Evolutionary conservation across 2,113 vertebrate species (phyloP).

Genomic region (Neofelis nebulosa): DNA sequence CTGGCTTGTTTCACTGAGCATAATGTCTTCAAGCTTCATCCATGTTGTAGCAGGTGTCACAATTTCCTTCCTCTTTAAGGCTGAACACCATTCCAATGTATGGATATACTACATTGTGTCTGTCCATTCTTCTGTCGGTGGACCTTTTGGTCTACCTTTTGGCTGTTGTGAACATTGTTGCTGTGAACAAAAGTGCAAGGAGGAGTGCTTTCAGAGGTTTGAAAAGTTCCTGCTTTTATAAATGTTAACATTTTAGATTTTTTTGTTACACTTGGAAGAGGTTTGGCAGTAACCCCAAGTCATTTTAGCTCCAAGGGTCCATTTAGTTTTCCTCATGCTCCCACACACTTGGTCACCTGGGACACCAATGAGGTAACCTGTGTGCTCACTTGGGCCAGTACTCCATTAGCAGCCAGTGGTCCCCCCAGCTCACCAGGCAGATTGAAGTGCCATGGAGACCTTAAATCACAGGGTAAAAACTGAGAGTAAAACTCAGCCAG

Average conservation of each 20-base stretch:
- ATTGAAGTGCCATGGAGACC: constrained; percentile 92
- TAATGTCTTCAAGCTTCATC: background rate
- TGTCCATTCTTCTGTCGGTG: rapidly evolving
- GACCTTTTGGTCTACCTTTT: background rate
- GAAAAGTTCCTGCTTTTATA: background rate
- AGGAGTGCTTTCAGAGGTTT: background rate
- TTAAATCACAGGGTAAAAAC: constrained; percentile 89
- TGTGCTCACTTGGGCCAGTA: constrained; percentile 86
- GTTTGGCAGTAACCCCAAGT: background rate
- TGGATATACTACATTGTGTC: background rate
- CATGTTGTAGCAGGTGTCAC: background rate
- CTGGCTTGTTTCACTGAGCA: background rate
- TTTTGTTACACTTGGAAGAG: background rate
- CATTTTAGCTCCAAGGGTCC: background rate
- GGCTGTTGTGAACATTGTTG: background rate
- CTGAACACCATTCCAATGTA: background rate
- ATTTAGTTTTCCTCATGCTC: background rate
- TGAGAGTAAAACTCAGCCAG: constrained; percentile 85
- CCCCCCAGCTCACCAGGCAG: constrained; percentile 85
- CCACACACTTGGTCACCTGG: no score
- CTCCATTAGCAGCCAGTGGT: constrained; percentile 92
- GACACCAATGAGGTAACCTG: background rate
- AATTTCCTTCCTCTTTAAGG: background rate
- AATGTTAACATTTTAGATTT: background rate
- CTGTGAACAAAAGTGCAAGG: background rate